Evolutionary conservation across 2,797 vertebrate genomes (phyloP).

Genomic region (Schizopygopsis malacanthus): DNA sequence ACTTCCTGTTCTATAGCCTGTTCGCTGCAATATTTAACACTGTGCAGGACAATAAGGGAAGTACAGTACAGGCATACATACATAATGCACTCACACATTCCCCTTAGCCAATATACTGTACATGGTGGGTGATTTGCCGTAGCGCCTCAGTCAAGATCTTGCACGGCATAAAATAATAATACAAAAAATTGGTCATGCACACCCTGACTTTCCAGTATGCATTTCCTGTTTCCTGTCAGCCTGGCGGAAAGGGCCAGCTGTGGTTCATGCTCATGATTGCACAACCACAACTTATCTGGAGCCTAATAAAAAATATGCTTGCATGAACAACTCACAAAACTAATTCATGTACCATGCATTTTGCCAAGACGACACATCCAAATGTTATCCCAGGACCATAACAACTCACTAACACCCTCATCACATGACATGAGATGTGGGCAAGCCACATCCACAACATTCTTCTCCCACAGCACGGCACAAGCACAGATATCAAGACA

Average conservation of each 20-base stretch:
- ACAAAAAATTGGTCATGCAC: slow-evolving; percentile 46
- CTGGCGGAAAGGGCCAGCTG: slow-evolving; percentile 42
- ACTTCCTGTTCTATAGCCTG: slow-evolving; percentile 29
- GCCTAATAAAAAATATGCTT: background rate
- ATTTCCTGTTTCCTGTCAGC: slow-evolving; percentile 57
- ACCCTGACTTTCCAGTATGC: slow-evolving; percentile 47
- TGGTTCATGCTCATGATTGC: slow-evolving; percentile 42
- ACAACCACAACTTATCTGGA: slow-evolving; percentile 51
- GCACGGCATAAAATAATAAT: slow-evolving; percentile 29
- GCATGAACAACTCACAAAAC: slow-evolving; percentile 39
- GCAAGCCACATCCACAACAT: slow-evolving; percentile 39
- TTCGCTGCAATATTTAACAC: background rate
- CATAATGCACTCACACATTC: background rate
- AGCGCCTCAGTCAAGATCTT: background rate
- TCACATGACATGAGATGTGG: slow-evolving; percentile 26
- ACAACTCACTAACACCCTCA: slow-evolving; percentile 34
- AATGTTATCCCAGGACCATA: slow-evolving; percentile 33
- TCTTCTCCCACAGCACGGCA: slow-evolving; percentile 13
- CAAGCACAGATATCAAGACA: background rate
- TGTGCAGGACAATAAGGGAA: slow-evolving; percentile 3
- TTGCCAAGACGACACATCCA: slow-evolving; percentile 21
- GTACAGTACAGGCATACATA: background rate
- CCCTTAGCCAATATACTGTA: background rate
- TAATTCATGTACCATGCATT: slow-evolving; percentile 5
- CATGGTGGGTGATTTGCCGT: slow-evolving; percentile 30